Evolutionary conservation across 2,888 invertebrate species (phyloP).

Genomic region (Oxytorus armatus): DNA sequence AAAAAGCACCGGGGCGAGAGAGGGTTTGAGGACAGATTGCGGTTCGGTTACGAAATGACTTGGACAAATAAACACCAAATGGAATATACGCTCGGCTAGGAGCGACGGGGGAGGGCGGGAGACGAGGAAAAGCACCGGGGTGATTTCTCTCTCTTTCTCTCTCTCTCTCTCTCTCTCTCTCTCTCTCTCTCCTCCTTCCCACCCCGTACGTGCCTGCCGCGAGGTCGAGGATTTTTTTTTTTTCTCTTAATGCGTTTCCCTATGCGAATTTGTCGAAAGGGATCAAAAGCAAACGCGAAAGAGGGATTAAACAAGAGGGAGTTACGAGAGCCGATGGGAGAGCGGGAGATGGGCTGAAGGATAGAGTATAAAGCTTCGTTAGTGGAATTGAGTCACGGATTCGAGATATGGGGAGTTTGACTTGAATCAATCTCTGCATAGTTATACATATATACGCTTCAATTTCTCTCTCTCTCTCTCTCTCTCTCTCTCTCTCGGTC

Average conservation of each 20-base stretch:
- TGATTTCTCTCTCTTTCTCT: neutral
- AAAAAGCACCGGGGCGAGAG: conserved; percentile 35
- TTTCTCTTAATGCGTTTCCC: conserved; percentile 51
- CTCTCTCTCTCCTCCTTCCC: neutral
- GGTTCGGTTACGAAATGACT: conserved; percentile 69
- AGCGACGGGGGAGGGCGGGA: conserved; percentile 37
- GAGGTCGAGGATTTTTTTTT: conserved; percentile 51
- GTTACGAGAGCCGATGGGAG: neutral
- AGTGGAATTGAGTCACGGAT: conserved; percentile 64
- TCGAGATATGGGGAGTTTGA: conserved; percentile 48
- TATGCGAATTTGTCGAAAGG: conserved; percentile 59
- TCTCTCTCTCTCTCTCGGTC: too few species aligned
- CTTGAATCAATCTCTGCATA: conserved; percentile 51
- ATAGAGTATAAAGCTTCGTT: conserved; percentile 65
- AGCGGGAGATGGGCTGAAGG: conserved; percentile 1
- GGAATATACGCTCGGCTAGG: conserved; percentile 62
- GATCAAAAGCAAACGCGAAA: conserved; percentile 62
- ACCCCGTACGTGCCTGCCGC: conserved; percentile 53
- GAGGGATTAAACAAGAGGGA: conserved; percentile 46
- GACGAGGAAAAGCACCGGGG: neutral
- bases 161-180: neutral
- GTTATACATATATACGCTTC: neutral
- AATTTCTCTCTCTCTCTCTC: neutral
- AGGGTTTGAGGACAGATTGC: conserved; percentile 67
- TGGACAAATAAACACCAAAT: conserved; percentile 72